phyloP scores from a whole-genome alignment of 2,113 vertebrate genomes.

The Theristicus caerulescens region DNA sequence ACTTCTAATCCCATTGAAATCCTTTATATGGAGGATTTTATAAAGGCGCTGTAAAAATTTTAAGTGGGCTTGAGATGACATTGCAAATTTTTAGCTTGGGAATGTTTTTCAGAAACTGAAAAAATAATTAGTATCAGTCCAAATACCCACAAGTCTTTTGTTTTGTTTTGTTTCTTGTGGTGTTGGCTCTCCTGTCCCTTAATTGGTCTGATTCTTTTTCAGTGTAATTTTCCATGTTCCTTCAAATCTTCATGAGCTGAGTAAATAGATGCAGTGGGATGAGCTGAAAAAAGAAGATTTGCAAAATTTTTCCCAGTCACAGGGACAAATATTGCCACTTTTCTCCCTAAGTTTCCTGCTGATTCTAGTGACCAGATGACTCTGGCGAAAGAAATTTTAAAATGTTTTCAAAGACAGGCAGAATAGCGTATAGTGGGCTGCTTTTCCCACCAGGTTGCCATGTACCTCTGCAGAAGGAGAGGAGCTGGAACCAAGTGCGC shows the following conservation, averaged over 20 bases:
- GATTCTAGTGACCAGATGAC: not conserved
- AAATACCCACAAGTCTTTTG: not conserved
- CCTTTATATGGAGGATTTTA: not conserved
- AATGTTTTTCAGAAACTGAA: not conserved
- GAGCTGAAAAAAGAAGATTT: conserved; percentile 1
- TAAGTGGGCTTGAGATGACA: not conserved
- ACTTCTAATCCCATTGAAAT: not conserved
- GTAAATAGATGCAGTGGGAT: conserved; percentile 8
- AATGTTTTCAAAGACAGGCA: not conserved
- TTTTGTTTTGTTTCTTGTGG: not conserved
- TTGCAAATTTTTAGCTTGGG: not conserved
- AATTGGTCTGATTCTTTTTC: not conserved
- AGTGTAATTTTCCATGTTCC: not conserved
- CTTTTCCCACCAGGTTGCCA: not conserved
- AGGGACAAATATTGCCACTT: not conserved
- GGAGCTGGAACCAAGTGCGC: not conserved
- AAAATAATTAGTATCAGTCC: not conserved
- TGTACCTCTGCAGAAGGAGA: not conserved
- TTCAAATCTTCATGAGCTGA: not conserved
- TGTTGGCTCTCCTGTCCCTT: not conserved
- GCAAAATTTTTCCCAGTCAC: not conserved
- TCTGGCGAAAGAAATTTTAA: not conserved
- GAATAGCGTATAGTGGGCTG: not conserved
- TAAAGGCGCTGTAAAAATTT: not conserved
- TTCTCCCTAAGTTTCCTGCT: not conserved